Evolutionary conservation across 53 echinoderm and acorn worm genomes (phyloP).

Genomic region (Apostichopus leukothele): DNA sequence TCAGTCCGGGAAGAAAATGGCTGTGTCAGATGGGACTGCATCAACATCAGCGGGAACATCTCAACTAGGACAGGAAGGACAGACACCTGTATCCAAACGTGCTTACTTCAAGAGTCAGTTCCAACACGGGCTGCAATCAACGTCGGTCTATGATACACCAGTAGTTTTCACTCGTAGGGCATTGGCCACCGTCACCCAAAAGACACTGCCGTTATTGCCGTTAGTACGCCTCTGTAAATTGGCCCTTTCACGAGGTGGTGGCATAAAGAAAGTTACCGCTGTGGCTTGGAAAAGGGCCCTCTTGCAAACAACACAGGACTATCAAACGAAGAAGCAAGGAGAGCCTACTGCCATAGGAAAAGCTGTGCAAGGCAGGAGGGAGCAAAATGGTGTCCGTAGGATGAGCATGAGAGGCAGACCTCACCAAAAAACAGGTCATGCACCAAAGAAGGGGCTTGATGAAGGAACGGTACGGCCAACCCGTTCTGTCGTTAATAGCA

Average conservation of each 20-base stretch:
- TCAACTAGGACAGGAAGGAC: neutral
- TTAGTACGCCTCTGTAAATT: conserved; percentile 15
- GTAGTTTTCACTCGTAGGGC: neutral
- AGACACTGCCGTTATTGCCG: neutral
- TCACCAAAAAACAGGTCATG: neutral
- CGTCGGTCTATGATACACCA: neutral
- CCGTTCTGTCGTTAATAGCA: neutral
- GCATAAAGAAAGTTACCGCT: neutral
- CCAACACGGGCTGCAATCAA: neutral
- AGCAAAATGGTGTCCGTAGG: neutral
- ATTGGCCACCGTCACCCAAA: neutral
- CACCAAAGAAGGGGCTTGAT: neutral
- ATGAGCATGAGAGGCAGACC: conserved; percentile 9
- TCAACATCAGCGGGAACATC: neutral
- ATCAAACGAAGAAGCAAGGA: neutral
- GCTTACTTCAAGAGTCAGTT: conserved; percentile 16
- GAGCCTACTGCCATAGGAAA: neutral
- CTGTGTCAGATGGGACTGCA: neutral
- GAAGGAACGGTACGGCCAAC: neutral
- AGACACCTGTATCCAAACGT: neutral
- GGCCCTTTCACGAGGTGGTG: neutral
- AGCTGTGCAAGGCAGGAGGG: neutral
- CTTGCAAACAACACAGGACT: conserved; percentile 19
- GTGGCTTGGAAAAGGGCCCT: neutral
- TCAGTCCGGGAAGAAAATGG: neutral